Conservation (phyloP, 1,140 invertebrate species). For the Grapholita molesta region DNA sequence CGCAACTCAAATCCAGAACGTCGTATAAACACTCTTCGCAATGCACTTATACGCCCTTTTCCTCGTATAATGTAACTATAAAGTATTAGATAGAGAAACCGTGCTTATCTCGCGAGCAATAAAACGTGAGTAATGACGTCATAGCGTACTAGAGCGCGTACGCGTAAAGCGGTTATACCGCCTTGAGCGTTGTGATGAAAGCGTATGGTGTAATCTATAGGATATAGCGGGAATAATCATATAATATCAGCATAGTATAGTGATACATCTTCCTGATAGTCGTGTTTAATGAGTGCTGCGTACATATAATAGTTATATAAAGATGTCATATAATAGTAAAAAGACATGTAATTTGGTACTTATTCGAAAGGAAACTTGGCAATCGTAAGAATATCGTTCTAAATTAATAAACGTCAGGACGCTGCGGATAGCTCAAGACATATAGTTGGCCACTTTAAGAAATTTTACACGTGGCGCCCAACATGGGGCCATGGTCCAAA, state of each 20-base stretch:
- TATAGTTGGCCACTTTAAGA: too few species aligned
- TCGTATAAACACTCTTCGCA: not conserved
- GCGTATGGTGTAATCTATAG: not conserved
- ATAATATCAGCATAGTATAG: not conserved
- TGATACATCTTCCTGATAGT: too few species aligned
- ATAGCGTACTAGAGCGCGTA: not conserved
- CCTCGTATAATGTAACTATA: not conserved
- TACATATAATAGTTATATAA: too few species aligned
- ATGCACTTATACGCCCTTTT: not conserved
- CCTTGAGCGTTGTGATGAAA: not conserved
- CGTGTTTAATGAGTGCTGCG: too few species aligned
- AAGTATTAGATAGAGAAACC: conserved; percentile 1
- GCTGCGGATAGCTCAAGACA: too few species aligned
- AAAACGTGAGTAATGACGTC: not conserved
- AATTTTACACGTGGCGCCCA: not conserved
- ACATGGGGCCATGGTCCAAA: not conserved
- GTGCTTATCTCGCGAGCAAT: not conserved
- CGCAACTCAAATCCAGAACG: not conserved
- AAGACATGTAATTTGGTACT: too few species aligned
- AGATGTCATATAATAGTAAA: too few species aligned
- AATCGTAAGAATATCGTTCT: too few species aligned
- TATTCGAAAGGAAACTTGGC: too few species aligned
- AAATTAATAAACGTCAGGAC: too few species aligned
- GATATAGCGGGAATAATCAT: not conserved
- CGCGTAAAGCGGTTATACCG: not conserved